Conservation (phyloP, 2,888 invertebrate species). For the Gymnocheta viridis region DNA sequence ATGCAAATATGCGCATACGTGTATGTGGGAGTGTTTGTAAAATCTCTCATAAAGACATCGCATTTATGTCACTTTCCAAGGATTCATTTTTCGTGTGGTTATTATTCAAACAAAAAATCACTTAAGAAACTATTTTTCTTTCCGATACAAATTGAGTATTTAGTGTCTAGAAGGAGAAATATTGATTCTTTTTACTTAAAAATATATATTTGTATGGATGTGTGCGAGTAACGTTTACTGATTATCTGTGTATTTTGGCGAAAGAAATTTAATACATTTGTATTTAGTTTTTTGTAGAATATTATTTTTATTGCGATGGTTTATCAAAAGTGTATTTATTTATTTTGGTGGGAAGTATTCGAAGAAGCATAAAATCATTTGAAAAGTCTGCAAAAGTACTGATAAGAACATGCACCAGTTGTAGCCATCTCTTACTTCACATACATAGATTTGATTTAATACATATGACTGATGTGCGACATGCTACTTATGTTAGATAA, state of each 20-base stretch:
- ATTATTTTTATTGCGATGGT: too few relatives aligned
- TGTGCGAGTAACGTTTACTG: too few relatives aligned
- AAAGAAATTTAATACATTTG: neutral
- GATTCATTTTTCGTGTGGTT: slow-evolving; percentile 26
- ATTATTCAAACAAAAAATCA: neutral
- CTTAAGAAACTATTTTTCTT: neutral
- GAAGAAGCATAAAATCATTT: too few relatives aligned
- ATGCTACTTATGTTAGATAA: too few relatives aligned
- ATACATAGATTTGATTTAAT: too few relatives aligned
- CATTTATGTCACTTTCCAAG: slow-evolving; percentile 45
- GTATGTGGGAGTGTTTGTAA: slow-evolving; percentile 17
- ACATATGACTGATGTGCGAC: too few relatives aligned
- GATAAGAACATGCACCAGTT: too few relatives aligned
- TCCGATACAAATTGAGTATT: slow-evolving; percentile 1
- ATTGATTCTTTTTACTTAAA: neutral
- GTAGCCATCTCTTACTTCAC: too few relatives aligned
- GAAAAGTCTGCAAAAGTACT: too few relatives aligned
- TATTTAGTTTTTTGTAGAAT: too few relatives aligned
- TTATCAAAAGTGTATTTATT: too few relatives aligned
- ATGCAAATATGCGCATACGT: neutral
- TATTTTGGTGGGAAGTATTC: too few relatives aligned
- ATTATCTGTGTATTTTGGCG: neutral
- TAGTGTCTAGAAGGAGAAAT: neutral
- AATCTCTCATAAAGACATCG: slow-evolving; percentile 55
- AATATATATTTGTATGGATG: neutral